Percentiles rank a stretch among this genome's conserved stretches.
phyloP scores from a whole-genome alignment of 2,797 vertebrate genomes.

The Acanthornis magna region DNA sequence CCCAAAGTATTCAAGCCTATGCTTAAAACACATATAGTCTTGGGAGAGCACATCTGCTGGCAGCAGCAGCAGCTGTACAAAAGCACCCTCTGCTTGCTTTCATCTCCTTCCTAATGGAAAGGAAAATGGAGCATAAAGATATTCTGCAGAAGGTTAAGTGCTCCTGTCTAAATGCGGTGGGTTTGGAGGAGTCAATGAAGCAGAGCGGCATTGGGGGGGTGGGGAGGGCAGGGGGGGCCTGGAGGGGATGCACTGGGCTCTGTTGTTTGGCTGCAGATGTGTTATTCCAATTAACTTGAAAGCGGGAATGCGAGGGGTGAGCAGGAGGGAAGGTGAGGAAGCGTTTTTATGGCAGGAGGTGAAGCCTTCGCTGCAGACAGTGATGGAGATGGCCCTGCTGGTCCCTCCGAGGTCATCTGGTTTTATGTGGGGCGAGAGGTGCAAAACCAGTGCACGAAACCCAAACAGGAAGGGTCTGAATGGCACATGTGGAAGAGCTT shows the following conservation, averaged over 20 bases:
- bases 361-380: not conserved
- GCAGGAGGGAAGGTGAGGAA: not conserved
- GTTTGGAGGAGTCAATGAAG: conserved; percentile 45
- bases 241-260: not conserved
- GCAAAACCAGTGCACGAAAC: not conserved
- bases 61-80: conserved; percentile 25
- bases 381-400: conserved; percentile 2
- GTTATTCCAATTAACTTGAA: conserved; percentile 51
- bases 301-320: not conserved
- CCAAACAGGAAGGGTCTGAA: conserved; percentile 61
- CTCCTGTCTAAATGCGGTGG: conserved; percentile 35
- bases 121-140: conserved; percentile 77
- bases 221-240: not conserved
- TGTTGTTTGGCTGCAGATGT: conserved; percentile 26
- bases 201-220: not conserved
- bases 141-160: conserved; percentile 74
- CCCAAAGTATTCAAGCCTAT: not conserved
- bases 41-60: conserved; percentile 10
- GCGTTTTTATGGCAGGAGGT: conserved; percentile 30
- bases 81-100: conserved; percentile 63
- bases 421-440: conserved; percentile 24
- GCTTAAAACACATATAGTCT: not conserved
- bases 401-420: conserved; percentile 36
- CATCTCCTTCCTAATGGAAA: conserved; percentile 68
- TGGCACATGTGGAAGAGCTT: conserved; percentile 61